Base-by-base conservation (phyloP, 2,888 invertebrate genomes). In the Sipha maydis region DNA sequence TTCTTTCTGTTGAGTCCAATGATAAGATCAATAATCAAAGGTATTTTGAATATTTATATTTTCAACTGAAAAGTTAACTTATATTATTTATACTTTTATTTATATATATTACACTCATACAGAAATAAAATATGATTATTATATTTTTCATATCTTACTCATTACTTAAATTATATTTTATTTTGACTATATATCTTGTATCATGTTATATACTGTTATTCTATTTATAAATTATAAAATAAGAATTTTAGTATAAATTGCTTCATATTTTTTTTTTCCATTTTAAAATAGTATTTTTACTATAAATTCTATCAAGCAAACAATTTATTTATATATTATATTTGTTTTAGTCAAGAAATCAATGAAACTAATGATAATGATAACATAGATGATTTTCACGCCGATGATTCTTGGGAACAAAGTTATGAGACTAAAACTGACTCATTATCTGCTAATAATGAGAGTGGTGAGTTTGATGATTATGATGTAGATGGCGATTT, bases 1-100 rank as follows among this genome's bases (percentile, higher is more conserved):
- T 89, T 75, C 56, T 90, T 83, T 83, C 80, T 61, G 78, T 73
- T n/a, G 90, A 89, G 77, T 89, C 90, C 17, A 85, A 85, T 85
- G 89, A 89, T 31, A 76, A 89, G 82, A 48, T 54, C 41, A 89
- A 80, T 0, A 85, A 82, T 82, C 82, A 85, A 77, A 90, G 90
- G 90, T 90, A 86, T 75, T 56, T 25, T 54, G 48, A 28, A 82
- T 71, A 17, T 14, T 41, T 83, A 76, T 61, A 67, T 19, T 67
- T 67, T 67, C 19, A 41, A 41, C 7, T 7, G 7, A 48, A 48
- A 48, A 48, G 5, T 69, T 11, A 14, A 25, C 21, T 69, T 3
- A 28, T 28, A 28, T 48, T 48, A 48, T 48, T 9, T 48, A 9
- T 48, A 48, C 9, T 48, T 5, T 7, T 48, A 9, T 48, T 48